Conservation (phyloP, 64 coral and sea anemone genomes). For the Anthopleura sola region DNA sequence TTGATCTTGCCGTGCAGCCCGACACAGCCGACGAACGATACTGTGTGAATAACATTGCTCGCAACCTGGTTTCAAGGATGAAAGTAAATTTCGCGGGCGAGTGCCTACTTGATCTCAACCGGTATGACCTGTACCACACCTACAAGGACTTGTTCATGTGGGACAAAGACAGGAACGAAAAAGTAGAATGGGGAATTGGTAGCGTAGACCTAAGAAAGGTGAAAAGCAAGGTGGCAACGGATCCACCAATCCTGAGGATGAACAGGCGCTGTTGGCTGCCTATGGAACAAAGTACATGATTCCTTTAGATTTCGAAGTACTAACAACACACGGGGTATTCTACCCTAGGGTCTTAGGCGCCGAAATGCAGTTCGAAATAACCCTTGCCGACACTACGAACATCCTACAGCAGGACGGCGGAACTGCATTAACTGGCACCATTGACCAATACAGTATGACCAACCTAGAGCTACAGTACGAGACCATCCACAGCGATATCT, state of each 20-base stretch:
- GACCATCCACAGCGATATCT: neutral
- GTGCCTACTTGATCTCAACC: too few species aligned
- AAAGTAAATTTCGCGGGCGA: too few species aligned
- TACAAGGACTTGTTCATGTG: too few species aligned
- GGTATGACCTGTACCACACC: too few species aligned
- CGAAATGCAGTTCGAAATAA: neutral
- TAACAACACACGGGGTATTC: neutral
- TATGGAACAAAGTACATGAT: slow-evolving; percentile 26
- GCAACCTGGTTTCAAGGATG: neutral
- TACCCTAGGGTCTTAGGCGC: neutral
- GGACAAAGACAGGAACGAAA: too few species aligned
- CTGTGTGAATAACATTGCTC: slow-evolving; percentile 14
- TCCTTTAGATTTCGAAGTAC: slow-evolving; percentile 6
- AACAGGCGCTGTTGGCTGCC: too few species aligned
- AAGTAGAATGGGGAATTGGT: too few species aligned
- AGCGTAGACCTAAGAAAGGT: too few species aligned
- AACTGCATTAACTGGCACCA: neutral
- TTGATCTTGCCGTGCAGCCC: neutral
- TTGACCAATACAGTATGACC: neutral
- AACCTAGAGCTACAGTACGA: slow-evolving; percentile 12
- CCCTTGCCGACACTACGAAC: neutral
- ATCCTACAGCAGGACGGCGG: neutral
- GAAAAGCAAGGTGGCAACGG: too few species aligned
- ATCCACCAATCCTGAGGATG: too few species aligned
- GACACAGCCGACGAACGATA: neutral